These are phyloP conservation scores for Drosophila koepferae DNA, from an alignment of 2,888 invertebrate species.

Conservation along the genomic window DNA sequence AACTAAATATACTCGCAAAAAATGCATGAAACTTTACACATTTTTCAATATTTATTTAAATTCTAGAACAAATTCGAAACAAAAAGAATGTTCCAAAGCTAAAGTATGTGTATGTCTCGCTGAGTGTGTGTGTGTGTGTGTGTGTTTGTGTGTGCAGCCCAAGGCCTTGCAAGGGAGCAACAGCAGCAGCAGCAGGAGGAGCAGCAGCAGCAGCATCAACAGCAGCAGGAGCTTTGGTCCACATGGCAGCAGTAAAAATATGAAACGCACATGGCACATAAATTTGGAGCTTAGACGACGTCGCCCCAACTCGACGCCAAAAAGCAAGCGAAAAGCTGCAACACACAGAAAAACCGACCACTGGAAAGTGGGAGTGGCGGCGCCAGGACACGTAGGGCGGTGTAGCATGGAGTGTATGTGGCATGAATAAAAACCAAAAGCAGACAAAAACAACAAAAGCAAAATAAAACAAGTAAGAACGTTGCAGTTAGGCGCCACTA, in stretches of 20 bases:
- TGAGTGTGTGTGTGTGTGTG: conserved; percentile 2
- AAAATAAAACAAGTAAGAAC: too few relatives aligned
- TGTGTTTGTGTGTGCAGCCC: conserved; percentile 11
- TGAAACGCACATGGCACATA: conserved; percentile 75
- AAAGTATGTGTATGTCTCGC: background rate
- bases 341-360: conserved; percentile 49
- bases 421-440: conserved; percentile 53
- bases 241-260: conserved; percentile 74
- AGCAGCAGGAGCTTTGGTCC: conserved; percentile 46
- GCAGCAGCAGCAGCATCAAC: conserved; percentile 30
- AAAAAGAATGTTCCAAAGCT: conserved; percentile 17
- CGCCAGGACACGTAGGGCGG: background rate
- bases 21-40: conserved; percentile 28
- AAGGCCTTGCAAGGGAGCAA: conserved; percentile 35
- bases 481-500: too few relatives aligned
- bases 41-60: conserved; percentile 59
- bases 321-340: conserved; percentile 51
- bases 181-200: conserved; percentile 28
- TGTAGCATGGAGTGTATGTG: conserved; percentile 28
- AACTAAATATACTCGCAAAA: conserved; percentile 15
- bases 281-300: conserved; percentile 74
- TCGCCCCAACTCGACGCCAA: conserved; percentile 48
- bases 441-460: conserved; percentile 68
- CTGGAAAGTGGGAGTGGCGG: conserved; percentile 6
- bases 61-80: conserved; percentile 22